Conservation (phyloP, 2,797 vertebrate genomes). For the Notamacropus eugenii region DNA sequence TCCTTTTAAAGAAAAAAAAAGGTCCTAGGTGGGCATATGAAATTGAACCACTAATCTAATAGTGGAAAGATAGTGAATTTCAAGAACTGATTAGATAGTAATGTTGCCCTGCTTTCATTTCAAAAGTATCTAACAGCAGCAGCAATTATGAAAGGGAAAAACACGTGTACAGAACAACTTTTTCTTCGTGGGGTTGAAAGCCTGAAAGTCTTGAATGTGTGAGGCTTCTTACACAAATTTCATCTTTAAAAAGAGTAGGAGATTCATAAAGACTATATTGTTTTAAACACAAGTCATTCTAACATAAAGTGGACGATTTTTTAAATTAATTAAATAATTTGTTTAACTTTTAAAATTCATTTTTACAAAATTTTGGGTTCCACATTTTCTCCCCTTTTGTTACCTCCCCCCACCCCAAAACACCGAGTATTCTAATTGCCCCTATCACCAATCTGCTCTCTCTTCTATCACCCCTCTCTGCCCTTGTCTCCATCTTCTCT, state of each 20-base stretch:
- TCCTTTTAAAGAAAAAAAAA: constrained; percentile 19
- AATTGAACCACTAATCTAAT: constrained; percentile 37
- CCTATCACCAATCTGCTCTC: too few species aligned
- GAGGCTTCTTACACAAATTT: constrained; percentile 70
- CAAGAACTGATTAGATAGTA: neutral
- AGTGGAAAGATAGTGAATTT: constrained; percentile 50
- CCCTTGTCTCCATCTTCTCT: too few species aligned
- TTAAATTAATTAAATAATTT: too few species aligned
- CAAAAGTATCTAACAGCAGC: constrained; percentile 48
- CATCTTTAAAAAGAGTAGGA: constrained; percentile 37
- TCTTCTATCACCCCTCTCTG: too few species aligned
- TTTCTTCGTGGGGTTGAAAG: constrained; percentile 34
- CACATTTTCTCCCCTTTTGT: too few species aligned
- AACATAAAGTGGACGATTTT: constrained; percentile 22
- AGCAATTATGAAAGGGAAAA: constrained; percentile 64
- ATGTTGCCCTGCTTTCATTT: constrained; percentile 43
- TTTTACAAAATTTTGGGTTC: too few species aligned
- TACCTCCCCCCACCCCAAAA: too few species aligned
- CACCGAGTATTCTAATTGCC: too few species aligned
- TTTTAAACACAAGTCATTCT: neutral
- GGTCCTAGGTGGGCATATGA: neutral
- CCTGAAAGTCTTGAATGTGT: constrained; percentile 29
- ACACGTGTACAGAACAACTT: neutral
- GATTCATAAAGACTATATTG: fast-evolving
- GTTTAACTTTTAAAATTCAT: too few species aligned